phyloP scores from a whole-genome alignment of 2,797 vertebrate species.

The Babyrousa celebensis region DNA sequence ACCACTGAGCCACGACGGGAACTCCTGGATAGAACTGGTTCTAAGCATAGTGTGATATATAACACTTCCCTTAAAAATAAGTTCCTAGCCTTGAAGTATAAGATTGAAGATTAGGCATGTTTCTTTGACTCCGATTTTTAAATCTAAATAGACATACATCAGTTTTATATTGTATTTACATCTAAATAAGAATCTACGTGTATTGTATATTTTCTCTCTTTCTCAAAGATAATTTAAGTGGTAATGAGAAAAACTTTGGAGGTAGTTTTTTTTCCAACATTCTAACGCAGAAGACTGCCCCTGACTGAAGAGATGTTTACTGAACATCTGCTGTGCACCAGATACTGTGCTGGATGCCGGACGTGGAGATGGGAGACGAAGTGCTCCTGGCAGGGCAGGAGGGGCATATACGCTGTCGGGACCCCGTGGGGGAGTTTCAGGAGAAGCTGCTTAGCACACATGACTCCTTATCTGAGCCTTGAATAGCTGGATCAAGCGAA shows the following conservation, averaged over 20 bases:
- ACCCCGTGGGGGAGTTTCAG: background rate
- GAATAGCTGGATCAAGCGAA: background rate
- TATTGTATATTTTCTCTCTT: constrained; percentile 27
- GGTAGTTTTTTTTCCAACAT: background rate
- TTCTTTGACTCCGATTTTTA: constrained; percentile 2
- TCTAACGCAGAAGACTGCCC: background rate
- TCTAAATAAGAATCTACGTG: background rate
- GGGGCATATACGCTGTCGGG: background rate
- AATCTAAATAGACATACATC: background rate
- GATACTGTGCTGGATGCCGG: background rate
- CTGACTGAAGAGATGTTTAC: background rate
- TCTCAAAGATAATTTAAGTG: constrained; percentile 1
- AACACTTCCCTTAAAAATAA: constrained; percentile 47
- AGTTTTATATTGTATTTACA: constrained; percentile 23
- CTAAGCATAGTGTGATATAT: background rate
- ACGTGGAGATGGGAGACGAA: background rate
- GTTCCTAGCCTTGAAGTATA: background rate
- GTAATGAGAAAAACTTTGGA: constrained; percentile 13
- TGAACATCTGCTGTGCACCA: background rate
- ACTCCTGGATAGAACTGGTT: background rate
- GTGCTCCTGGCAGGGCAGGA: background rate
- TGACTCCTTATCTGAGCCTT: background rate
- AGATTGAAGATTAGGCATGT: background rate
- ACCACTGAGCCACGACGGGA: too few relatives aligned
- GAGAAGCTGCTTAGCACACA: background rate